These are phyloP conservation scores for Dicycla oo DNA, from an alignment of 2,888 invertebrate genomes.

Conservation along the genomic window DNA sequence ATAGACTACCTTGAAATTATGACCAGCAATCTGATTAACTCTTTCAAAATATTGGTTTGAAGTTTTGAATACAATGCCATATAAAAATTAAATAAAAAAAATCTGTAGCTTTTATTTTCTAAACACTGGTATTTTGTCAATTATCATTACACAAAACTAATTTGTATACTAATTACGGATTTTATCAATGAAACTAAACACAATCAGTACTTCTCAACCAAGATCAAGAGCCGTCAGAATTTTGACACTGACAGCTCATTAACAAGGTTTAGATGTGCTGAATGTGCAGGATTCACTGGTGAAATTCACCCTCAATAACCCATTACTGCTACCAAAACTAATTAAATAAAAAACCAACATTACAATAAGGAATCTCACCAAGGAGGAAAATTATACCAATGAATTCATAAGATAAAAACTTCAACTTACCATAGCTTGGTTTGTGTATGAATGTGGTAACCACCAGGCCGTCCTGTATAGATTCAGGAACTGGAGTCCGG, in stretches of 20 bases:
- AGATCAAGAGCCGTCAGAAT: too few species aligned
- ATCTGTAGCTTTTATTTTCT: not conserved
- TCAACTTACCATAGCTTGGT: slow-evolving; percentile 96
- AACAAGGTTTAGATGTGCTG: too few species aligned
- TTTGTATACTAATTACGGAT: not conserved
- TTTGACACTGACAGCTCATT: too few species aligned
- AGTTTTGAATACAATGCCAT: not conserved
- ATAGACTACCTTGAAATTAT: not conserved
- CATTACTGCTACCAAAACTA: too few species aligned
- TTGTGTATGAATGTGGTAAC: slow-evolving; percentile 97
- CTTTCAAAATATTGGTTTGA: not conserved
- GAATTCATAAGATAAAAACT: slow-evolving; percentile 67
- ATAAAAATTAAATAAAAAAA: too few species aligned
- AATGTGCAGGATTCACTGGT: too few species aligned
- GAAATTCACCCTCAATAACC: too few species aligned
- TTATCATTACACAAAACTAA: not conserved
- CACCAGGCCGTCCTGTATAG: slow-evolving; percentile 99
- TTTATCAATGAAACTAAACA: too few species aligned
- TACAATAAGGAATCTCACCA: too few species aligned
- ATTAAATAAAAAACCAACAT: too few species aligned
- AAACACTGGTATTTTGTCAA: not conserved
- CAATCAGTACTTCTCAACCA: too few species aligned
- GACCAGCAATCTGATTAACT: not conserved
- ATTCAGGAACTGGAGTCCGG: slow-evolving; percentile 97
- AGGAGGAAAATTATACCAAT: too few species aligned